phyloP scores from a whole-genome alignment of 2,113 vertebrate genomes.

The Prinia subflava region DNA sequence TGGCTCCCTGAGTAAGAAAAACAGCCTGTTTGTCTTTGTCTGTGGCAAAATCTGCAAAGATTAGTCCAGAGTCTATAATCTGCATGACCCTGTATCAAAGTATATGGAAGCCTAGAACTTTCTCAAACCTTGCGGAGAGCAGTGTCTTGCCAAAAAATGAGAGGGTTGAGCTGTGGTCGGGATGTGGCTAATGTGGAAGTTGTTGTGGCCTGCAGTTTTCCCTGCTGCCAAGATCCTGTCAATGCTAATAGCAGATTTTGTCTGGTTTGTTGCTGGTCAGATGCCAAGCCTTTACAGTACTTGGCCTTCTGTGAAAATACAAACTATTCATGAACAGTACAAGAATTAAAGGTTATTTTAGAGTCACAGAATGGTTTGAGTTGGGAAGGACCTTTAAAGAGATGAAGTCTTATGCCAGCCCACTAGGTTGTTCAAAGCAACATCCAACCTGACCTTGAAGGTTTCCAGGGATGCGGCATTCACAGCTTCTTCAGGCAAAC shows the following conservation, averaged over 20 bases:
- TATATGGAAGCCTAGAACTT: neutral
- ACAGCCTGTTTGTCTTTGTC: neutral
- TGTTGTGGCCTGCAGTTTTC: neutral
- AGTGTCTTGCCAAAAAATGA: neutral
- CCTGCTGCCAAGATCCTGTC: neutral
- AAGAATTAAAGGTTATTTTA: neutral
- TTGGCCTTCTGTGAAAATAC: neutral
- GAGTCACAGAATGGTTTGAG: neutral
- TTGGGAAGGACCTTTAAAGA: neutral
- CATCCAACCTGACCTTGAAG: neutral
- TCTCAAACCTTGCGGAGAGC: neutral
- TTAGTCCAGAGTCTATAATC: neutral
- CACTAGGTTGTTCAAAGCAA: neutral
- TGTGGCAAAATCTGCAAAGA: neutral
- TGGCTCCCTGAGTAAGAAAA: neutral
- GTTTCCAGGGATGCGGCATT: neutral
- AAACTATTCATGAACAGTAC: neutral
- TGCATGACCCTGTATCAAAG: neutral
- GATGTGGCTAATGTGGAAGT: slow-evolving; percentile 29
- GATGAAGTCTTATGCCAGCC: no score
- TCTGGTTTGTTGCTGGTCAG: neutral
- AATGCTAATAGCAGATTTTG: neutral
- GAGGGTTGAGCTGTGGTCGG: neutral
- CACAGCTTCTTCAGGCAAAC: neutral
- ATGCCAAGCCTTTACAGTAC: neutral